phyloP scores from a whole-genome alignment of 1,140 invertebrate genomes.

The Plectrocnemia conspersa region DNA sequence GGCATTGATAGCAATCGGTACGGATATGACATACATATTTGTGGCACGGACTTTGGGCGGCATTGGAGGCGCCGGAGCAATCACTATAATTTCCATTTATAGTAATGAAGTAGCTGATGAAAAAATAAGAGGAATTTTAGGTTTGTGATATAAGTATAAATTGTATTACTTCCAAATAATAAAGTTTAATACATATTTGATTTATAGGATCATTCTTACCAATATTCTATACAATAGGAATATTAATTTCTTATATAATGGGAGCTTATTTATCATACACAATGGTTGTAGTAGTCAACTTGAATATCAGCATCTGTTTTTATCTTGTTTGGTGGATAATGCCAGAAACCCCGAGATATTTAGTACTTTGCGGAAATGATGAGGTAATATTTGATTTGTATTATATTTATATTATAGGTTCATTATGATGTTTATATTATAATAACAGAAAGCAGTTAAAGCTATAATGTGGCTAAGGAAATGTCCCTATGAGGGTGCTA shows the following conservation, averaged over 20 bases:
- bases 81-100: constrained; percentile 28
- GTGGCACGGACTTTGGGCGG: constrained; percentile 21
- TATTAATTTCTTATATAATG: constrained; percentile 26
- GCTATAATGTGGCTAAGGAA: constrained; percentile 22
- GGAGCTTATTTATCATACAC: constrained; percentile 15
- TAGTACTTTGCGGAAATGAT: constrained; percentile 18
- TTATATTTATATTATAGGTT: no score
- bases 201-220: constrained; percentile 28
- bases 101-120: constrained; percentile 27
- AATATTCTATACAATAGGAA: constrained; percentile 16
- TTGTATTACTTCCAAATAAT: no score
- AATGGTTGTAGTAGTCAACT: not conserved
- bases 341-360: constrained; percentile 30
- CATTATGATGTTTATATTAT: no score
- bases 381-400: no score
- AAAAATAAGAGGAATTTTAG: constrained; percentile 14
- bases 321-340: constrained; percentile 27
- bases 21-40: constrained; percentile 11
- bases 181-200: constrained; percentile 7
- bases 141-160: constrained; percentile 8
- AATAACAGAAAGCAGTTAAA: constrained; percentile 23
- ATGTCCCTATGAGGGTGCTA: constrained; percentile 7
- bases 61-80: constrained; percentile 20
- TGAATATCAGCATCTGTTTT: constrained; percentile 10
- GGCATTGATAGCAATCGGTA: constrained; percentile 16